Evolutionary conservation across 2,113 vertebrate genomes (phyloP), one percentile per base, ranked within the genome.

Genomic region (Nyctereutes procyonoides): DNA sequence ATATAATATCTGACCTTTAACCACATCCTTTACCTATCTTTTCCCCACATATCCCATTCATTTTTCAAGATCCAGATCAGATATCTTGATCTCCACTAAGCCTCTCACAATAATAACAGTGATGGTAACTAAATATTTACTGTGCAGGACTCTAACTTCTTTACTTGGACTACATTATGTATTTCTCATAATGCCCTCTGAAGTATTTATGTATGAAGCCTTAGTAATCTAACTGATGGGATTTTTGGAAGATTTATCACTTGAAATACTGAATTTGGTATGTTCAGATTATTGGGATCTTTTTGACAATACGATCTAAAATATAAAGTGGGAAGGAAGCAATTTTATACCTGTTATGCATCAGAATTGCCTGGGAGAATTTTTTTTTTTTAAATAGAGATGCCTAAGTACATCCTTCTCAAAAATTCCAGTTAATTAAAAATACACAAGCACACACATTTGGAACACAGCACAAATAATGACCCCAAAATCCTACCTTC

Each of bases 231-330:
- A 76, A 55, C 8, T 51, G 5, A 65, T 82, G 53, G 32, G 20
- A 60, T 69, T 93, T 90, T 2, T 35, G 28, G 17, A 83, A 71
- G 4, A 90, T 48, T 77, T 71, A n/a, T 48, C 22, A 89, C 2
- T 96, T 63, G 74, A 92, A 96, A 71, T 92, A 24, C 14, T 71
- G n/a, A 94, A 63, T 81, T 86, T 11, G 22, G 0, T 69, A 81
- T 87, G 48, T n/a, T 77, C 16, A 93, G 67, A 73, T 77, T 82
- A 76, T 43, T 19, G 20, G 62, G 2, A 26, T 79, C 38, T 71
- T 90, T 88, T 90, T 82, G 30, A n/a, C 24, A 32, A 35, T 55
- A 69, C 26, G 81, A 76, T 71, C 55, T 77, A 92, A 94, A 69
- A 56, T 83, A 6, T 83, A 51, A 74, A n/a, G 24, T n/a, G 8